Conservation (phyloP, 2,113 vertebrate species). For the Puma concolor region DNA sequence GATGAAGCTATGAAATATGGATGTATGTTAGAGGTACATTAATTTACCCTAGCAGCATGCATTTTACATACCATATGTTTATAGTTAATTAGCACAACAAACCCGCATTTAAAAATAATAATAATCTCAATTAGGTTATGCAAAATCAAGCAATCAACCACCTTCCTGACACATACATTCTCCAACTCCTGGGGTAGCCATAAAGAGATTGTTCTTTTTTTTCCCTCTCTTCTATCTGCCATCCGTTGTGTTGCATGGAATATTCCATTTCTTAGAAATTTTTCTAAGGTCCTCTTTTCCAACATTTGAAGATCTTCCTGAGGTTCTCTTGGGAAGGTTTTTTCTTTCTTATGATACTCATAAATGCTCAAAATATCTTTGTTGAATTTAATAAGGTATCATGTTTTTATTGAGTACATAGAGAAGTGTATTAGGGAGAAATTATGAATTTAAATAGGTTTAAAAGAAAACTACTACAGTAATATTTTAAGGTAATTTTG, state of each 20-base stretch:
- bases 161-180: conserved; percentile 71
- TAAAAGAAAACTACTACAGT: conserved; percentile 54
- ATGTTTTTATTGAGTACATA: conserved; percentile 45
- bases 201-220: conserved; percentile 66
- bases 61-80: conserved; percentile 83
- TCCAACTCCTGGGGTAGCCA: conserved; percentile 72
- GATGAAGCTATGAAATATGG: conserved; percentile 79
- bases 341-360: conserved; percentile 39
- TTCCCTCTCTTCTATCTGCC: conserved; percentile 65
- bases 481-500: conserved; percentile 61
- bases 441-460: conserved; percentile 57
- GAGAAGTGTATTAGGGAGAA: conserved; percentile 6
- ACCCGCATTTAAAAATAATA: conserved; percentile 83
- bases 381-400: conserved; percentile 63
- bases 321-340: conserved; percentile 51
- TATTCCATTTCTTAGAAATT: conserved; percentile 35
- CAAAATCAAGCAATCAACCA: conserved; percentile 80
- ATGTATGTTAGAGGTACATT: conserved; percentile 73
- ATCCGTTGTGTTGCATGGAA: conserved; percentile 46
- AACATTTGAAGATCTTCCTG: conserved; percentile 34
- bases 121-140: conserved; percentile 84
- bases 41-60: conserved; percentile 78
- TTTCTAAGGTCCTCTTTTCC: conserved; percentile 48
- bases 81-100: conserved; percentile 83
- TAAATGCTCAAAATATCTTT: conserved; percentile 61